Conservation (phyloP, 2,888 invertebrate genomes). For the Glyphotaelius pellucidus region DNA sequence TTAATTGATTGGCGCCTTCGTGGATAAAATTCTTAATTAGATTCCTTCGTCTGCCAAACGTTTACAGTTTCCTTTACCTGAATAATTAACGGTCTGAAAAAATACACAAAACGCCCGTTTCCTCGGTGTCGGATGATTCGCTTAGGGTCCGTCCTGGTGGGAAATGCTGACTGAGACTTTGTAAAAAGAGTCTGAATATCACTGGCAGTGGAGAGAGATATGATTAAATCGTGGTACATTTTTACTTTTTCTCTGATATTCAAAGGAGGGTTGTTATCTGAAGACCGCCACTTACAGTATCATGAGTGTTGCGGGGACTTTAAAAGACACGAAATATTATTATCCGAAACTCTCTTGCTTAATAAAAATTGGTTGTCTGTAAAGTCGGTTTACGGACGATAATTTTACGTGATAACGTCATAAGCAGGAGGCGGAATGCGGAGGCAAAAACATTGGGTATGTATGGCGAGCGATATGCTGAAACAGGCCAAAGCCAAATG, state of each 20-base stretch:
- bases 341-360: no score
- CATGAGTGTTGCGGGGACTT: slow-evolving; percentile 12
- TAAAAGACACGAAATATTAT: neutral
- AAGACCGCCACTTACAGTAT: slow-evolving; percentile 8
- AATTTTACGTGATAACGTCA: no score
- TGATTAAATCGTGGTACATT: neutral
- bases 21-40: slow-evolving; percentile 53
- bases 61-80: slow-evolving; percentile 56
- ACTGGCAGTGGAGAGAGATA: neutral
- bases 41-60: slow-evolving; percentile 52
- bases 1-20: slow-evolving; percentile 60
- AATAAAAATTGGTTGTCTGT: no score
- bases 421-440: no score
- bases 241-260: neutral
- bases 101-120: slow-evolving; percentile 52
- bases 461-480: no score
- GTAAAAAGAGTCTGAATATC: neutral
- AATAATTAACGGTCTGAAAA: slow-evolving; percentile 60
- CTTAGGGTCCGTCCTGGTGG: slow-evolving; percentile 18
- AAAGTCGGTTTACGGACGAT: no score
- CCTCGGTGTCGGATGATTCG: slow-evolving; percentile 35
- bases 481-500: no score
- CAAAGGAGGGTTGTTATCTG: neutral
- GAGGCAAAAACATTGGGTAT: no score
- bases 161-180: neutral